Evolutionary conservation across 2,113 vertebrate genomes (phyloP).

Genomic region (Elephantulus edwardii): DNA sequence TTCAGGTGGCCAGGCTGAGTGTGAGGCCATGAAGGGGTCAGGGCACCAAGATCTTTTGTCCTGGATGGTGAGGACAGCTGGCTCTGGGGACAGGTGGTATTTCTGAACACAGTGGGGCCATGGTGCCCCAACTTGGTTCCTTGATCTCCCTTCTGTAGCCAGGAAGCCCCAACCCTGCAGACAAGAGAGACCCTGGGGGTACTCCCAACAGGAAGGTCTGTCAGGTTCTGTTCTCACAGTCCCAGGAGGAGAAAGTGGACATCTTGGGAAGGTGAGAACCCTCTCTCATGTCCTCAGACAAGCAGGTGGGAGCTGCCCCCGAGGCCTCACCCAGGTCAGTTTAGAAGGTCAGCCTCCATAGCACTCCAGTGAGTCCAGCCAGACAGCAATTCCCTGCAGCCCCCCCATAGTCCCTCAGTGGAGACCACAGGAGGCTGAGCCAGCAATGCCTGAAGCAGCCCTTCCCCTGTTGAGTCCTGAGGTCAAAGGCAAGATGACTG

Average conservation of each 20-base stretch:
- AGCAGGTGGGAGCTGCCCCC: not conserved
- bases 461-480: not conserved
- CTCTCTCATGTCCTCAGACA: not conserved
- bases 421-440: not conserved
- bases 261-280: not conserved
- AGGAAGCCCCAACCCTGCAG: not conserved
- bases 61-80: not conserved
- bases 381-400: no score
- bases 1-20: not conserved
- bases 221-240: not conserved
- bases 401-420: not conserved
- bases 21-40: not conserved
- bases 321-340: not conserved
- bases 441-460: not conserved
- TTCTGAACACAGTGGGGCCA: not conserved
- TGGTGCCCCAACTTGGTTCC: not conserved
- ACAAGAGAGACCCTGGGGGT: accelerated
- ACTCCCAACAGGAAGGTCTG: not conserved
- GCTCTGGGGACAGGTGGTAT: no score
- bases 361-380: not conserved
- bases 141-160: not conserved
- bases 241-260: not conserved
- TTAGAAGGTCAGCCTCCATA: not conserved
- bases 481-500: not conserved
- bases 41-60: no score